These are phyloP conservation scores for Lottia scabra DNA, from an alignment of 2,888 invertebrate genomes.

Conservation along the genomic window DNA sequence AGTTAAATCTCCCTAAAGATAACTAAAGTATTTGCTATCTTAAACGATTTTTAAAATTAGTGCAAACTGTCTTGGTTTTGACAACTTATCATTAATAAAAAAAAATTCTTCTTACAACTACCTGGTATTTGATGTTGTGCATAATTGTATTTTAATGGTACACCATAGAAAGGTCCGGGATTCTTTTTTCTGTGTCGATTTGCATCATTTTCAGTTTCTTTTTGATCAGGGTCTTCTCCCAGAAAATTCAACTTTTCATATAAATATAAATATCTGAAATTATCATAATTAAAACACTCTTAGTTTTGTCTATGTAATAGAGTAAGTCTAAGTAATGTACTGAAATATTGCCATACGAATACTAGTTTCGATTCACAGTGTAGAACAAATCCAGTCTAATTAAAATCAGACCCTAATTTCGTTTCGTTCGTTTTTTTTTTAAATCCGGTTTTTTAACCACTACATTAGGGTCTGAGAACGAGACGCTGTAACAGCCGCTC, in stretches of 20 bases:
- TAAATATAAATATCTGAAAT: conserved; percentile 77
- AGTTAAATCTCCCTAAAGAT: too few relatives aligned
- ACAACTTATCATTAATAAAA: not conserved
- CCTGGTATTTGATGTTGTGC: conserved; percentile 82
- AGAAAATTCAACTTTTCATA: conserved; percentile 92
- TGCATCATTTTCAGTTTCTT: conserved; percentile 78
- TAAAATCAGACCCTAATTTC: too few relatives aligned
- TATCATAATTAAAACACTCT: not conserved
- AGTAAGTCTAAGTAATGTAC: not conserved
- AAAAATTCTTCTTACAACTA: conserved; percentile 58
- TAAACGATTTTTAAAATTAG: too few relatives aligned
- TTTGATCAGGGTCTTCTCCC: conserved; percentile 85
- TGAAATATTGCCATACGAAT: not conserved
- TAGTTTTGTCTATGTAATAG: not conserved
- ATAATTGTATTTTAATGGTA: conserved; percentile 81
- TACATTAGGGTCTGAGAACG: too few relatives aligned
- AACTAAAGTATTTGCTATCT: too few relatives aligned
- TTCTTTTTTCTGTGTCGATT: conserved; percentile 65
- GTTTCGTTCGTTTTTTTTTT: too few relatives aligned
- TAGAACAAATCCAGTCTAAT: too few relatives aligned
- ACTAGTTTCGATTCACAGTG: not conserved
- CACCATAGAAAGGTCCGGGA: conserved; percentile 71
- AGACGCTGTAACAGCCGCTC: too few relatives aligned
- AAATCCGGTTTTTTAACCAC: too few relatives aligned
- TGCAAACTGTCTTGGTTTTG: too few relatives aligned